Evolutionary conservation across 2,888 invertebrate genomes (phyloP).

Genomic region (Perdita meconis): DNA sequence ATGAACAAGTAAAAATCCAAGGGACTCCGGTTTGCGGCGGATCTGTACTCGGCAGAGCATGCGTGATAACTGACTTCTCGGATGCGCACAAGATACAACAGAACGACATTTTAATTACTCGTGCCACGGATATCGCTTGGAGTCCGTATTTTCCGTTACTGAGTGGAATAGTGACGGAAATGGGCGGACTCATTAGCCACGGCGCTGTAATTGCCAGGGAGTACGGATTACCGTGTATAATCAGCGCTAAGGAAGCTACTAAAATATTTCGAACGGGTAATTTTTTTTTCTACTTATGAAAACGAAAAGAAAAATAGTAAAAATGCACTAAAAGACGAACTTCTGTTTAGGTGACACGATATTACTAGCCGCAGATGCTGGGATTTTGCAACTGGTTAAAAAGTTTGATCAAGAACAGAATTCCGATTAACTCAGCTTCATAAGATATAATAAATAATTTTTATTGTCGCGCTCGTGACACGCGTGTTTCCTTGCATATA

Average conservation of each 20-base stretch:
- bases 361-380: constrained; percentile 63
- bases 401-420: constrained; percentile 15
- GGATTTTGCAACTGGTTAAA: constrained; percentile 65
- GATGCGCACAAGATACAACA: constrained; percentile 85
- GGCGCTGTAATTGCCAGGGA: constrained; percentile 94
- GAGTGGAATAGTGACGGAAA: constrained; percentile 91
- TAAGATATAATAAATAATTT: constrained; percentile 42
- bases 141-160: constrained; percentile 93
- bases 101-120: constrained; percentile 91
- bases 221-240: constrained; percentile 92
- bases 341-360: constrained; percentile 69
- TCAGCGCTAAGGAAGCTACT: constrained; percentile 90
- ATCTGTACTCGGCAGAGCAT: constrained; percentile 88
- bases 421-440: background rate
- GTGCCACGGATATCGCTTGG: constrained; percentile 93
- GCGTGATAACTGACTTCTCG: constrained; percentile 88
- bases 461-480: constrained; percentile 23
- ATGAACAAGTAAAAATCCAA: constrained; percentile 73
- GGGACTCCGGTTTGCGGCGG: constrained; percentile 91
- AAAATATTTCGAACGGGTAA: constrained; percentile 88
- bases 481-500: constrained; percentile 19
- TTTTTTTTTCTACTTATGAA: too few relatives aligned
- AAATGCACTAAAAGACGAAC: background rate
- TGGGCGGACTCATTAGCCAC: constrained; percentile 93
- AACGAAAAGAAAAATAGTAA: background rate